Evolutionary conservation across 2,797 vertebrate species (phyloP).

Genomic region (Rhinogobio ventralis): DNA sequence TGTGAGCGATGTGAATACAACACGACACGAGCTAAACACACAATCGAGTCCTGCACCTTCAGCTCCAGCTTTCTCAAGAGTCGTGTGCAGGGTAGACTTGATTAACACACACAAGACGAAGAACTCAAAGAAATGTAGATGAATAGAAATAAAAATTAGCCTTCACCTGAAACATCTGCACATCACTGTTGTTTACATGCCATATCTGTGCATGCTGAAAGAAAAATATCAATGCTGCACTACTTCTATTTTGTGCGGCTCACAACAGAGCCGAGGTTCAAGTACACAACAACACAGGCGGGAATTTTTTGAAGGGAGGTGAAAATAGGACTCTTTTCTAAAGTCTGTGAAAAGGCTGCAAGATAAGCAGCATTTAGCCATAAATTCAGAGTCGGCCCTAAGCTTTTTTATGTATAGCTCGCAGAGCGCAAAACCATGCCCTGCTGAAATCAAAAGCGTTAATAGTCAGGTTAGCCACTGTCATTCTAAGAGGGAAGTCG

Average conservation of each 20-base stretch:
- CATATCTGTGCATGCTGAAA: constrained; percentile 64
- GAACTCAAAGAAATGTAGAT: constrained; percentile 67
- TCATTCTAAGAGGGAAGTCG: constrained; percentile 82
- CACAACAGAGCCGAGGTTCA: constrained; percentile 49
- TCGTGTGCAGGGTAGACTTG: constrained; percentile 26
- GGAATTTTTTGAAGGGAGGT: constrained; percentile 54
- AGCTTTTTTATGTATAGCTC: constrained; percentile 83
- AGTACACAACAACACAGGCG: constrained; percentile 38
- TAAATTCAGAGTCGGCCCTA: constrained; percentile 75
- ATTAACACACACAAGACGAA: neutral
- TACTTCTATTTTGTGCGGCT: constrained; percentile 32
- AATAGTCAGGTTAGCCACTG: constrained; percentile 79
- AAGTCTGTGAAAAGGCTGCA: constrained; percentile 74
- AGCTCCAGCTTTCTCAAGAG: constrained; percentile 39
- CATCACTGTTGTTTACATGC: constrained; percentile 56
- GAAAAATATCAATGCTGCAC: constrained; percentile 15
- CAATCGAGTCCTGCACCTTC: constrained; percentile 36
- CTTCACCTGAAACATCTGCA: constrained; percentile 61
- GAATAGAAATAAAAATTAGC: constrained; percentile 56
- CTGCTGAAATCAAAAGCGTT: constrained; percentile 81
- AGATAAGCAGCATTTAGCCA: constrained; percentile 83
- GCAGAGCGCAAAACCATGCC: constrained; percentile 78
- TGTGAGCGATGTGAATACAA: constrained; percentile 53
- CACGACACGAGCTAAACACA: constrained; percentile 59
- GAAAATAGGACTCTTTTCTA: constrained; percentile 76